Conservation (phyloP, 2,113 vertebrate genomes). For the Bubo bubo region DNA sequence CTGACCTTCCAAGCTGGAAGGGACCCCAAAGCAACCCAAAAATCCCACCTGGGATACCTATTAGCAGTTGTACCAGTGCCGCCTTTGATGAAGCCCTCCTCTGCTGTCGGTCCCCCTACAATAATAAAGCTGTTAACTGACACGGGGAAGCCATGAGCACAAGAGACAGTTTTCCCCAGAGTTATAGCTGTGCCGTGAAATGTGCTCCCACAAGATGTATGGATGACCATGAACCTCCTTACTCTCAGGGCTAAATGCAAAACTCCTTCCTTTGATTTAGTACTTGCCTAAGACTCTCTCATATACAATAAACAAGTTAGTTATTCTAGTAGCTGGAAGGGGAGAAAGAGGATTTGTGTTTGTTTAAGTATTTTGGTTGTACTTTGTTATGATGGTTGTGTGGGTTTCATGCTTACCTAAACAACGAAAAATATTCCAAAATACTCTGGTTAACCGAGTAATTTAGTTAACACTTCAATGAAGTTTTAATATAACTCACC, state of each 20-base stretch:
- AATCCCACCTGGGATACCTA: background rate
- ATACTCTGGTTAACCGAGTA: background rate
- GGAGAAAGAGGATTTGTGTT: background rate
- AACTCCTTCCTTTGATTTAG: background rate
- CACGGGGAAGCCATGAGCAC: accelerated
- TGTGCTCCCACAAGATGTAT: background rate
- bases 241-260: background rate
- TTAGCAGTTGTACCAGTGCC: background rate
- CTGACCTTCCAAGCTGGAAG: background rate
- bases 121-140: background rate
- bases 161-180: background rate
- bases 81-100: background rate
- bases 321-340: background rate
- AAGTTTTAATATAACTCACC: background rate
- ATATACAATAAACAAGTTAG: background rate
- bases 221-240: background rate
- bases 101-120: background rate
- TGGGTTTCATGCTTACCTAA: slow-evolving; percentile 1
- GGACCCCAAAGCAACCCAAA: background rate
- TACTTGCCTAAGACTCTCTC: background rate
- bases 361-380: background rate
- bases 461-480: slow-evolving; percentile 1
- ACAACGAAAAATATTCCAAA: background rate
- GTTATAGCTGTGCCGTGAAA: accelerated
- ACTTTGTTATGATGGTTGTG: background rate